Base-by-base conservation (phyloP, 2,797 vertebrate species). In the Gobio occitaniae region DNA sequence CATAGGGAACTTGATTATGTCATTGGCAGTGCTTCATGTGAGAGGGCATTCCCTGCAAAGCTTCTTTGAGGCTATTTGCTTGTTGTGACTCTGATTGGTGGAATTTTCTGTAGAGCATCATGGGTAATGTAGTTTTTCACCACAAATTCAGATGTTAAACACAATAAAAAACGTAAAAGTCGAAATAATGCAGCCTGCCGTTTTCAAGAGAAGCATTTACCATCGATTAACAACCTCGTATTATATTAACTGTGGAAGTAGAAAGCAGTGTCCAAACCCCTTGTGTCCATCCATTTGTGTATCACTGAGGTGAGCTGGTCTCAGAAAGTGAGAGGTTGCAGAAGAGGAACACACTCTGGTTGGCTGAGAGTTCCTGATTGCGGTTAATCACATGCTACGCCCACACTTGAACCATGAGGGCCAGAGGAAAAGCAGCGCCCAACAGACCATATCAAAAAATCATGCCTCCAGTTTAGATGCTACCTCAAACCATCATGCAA, bases 401-500 rank as follows among this genome's bases (percentile, higher is more conserved):
- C 76, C 76, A 82, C 50, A 86, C 21, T 79, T 29, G n/a, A 81
- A 80, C 80, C 69, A 56, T 70, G 68, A 86, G 86, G 77, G 79
- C 80, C 63, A 82, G 89, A 93, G 92, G 89, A 83, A 89, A 90
- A 88, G 87, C 90, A 92, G 89, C 86, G 56, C 88, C 87, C 84
- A 87, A 92, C 91, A 89, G 89, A 93, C 86, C 76, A 83, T 78
- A 65, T 88, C 44, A 72, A 82, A 74, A 68, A 78, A 83, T 85
- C 90, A 91, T 91, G 89, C 89, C 81, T 88, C 41, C 83, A 74
- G 74, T 76, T 82, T 47, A 82, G 70, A 86, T 86, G 76, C 12
- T 87, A 86, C 86, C 87, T 91, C 86, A 89, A 86, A 87, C 83
- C 84, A 84, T 90, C 92, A 93, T 94, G 92, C 93, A 92, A 89